These are phyloP conservation scores for Coelogynopora nodosa DNA, from an alignment of 2,888 invertebrate genomes.

Conservation along the genomic window DNA sequence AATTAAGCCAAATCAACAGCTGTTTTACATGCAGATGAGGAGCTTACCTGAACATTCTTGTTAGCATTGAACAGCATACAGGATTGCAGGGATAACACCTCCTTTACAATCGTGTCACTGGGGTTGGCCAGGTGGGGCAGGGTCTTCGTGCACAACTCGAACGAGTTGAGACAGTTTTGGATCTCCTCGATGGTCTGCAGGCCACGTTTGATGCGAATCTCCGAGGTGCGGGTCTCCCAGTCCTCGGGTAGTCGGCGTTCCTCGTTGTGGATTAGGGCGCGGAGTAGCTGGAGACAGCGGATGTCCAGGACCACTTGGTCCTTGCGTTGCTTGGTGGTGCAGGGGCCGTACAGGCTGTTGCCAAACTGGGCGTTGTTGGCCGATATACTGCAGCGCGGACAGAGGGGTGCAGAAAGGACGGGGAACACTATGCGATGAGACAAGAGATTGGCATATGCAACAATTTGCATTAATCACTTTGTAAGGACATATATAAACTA, in stretches of 20 bases:
- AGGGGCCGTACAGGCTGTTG: neutral
- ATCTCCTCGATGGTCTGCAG: constrained; percentile 43
- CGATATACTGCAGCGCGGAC: constrained; percentile 24
- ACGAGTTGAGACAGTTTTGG: constrained; percentile 41
- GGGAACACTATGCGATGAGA: too few species aligned
- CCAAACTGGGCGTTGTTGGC: constrained; percentile 27
- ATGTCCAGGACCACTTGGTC: constrained; percentile 51
- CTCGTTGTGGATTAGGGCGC: constrained; percentile 55
- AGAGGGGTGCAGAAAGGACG: neutral
- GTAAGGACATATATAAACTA: too few species aligned
- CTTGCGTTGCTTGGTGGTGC: constrained; percentile 46
- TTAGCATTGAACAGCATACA: constrained; percentile 54
- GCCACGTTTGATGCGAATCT: constrained; percentile 40
- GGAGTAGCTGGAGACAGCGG: constrained; percentile 52
- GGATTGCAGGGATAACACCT: constrained; percentile 52
- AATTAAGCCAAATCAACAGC: neutral
- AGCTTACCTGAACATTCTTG: constrained; percentile 51
- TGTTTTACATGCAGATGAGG: too few species aligned
- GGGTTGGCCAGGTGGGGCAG: constrained; percentile 52
- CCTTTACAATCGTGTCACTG: constrained; percentile 51
- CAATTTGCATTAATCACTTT: too few species aligned
- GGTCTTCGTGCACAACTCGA: constrained; percentile 48
- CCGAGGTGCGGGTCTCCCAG: constrained; percentile 50
- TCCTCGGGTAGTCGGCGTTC: constrained; percentile 52
- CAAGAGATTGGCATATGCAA: too few species aligned